Evolutionary conservation across 2,113 vertebrate species (phyloP).

Genomic region (Menura novaehollandiae): DNA sequence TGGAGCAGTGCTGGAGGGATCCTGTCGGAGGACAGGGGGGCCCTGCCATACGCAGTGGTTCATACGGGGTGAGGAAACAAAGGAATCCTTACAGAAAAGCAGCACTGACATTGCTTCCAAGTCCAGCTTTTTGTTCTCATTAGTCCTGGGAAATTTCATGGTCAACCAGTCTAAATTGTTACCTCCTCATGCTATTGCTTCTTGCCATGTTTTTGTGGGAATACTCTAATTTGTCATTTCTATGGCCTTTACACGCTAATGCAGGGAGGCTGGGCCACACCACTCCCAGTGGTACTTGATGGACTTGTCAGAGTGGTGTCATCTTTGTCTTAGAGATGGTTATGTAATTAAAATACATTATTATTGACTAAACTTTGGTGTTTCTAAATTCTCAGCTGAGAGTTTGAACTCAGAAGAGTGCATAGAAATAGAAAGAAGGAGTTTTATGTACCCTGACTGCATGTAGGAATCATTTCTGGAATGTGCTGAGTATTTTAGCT

Average conservation of each 20-base stretch:
- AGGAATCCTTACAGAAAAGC: not conserved
- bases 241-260: not conserved
- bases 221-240: not conserved
- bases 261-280: not conserved
- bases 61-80: not conserved
- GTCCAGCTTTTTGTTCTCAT: not conserved
- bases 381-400: not conserved
- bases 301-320: not conserved
- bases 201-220: not conserved
- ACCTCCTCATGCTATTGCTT: not conserved
- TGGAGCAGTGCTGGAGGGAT: not conserved
- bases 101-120: not conserved
- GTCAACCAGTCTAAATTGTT: not conserved
- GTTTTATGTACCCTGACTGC: not conserved
- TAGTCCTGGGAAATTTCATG: not conserved
- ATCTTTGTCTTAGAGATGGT: not conserved
- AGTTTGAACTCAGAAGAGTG: not conserved
- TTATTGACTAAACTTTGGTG: not conserved
- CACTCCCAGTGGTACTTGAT: not conserved
- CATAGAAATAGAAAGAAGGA: not conserved
- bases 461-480: not conserved
- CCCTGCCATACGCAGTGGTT: not conserved
- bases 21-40: not conserved
- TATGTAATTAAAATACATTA: not conserved
- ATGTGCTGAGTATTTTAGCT: not conserved